These are phyloP conservation scores for Sinocyclocheilus grahami DNA, from an alignment of 2,113 vertebrate species.

Conservation along the genomic window DNA sequence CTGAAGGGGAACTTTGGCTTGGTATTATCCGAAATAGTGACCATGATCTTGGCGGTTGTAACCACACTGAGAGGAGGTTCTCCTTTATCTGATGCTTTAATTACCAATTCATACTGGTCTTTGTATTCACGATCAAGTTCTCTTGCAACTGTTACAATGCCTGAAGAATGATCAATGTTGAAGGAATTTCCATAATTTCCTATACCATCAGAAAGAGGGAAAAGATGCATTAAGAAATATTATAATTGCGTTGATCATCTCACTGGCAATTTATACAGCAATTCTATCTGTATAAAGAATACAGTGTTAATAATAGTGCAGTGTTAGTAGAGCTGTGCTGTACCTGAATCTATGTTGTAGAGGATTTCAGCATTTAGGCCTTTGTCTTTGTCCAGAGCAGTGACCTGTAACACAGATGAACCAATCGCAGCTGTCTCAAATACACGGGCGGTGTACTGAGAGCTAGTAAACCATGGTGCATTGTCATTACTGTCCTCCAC, in stretches of 20 bases:
- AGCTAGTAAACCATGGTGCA: conserved; percentile 81
- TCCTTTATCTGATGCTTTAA: conserved; percentile 83
- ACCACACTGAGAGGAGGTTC: conserved; percentile 78
- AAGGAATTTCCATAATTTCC: conserved; percentile 84
- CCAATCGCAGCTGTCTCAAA: conserved; percentile 82
- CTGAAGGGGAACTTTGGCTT: conserved; percentile 78
- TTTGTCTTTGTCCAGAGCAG: conserved; percentile 84
- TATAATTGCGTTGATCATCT: too few species aligned
- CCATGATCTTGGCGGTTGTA: conserved; percentile 74
- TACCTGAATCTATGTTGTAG: conserved; percentile 86
- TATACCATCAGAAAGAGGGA: conserved; percentile 56
- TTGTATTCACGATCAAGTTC: conserved; percentile 77
- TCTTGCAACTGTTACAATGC: conserved; percentile 78
- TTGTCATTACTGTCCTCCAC: conserved; percentile 85
- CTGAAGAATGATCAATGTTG: conserved; percentile 79
- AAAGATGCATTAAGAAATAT: too few species aligned
- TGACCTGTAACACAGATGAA: conserved; percentile 80
- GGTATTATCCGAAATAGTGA: conserved; percentile 82
- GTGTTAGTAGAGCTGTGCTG: conserved; percentile 2
- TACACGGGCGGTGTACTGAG: conserved; percentile 76
- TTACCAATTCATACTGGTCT: conserved; percentile 77
- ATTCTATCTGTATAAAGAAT: neutral
- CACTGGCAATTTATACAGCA: too few species aligned
- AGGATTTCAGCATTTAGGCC: conserved; percentile 81
- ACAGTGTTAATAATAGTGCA: neutral